These are phyloP conservation scores for Lipophrys pholis DNA, from an alignment of 2,113 vertebrate species.

Conservation along the genomic window DNA sequence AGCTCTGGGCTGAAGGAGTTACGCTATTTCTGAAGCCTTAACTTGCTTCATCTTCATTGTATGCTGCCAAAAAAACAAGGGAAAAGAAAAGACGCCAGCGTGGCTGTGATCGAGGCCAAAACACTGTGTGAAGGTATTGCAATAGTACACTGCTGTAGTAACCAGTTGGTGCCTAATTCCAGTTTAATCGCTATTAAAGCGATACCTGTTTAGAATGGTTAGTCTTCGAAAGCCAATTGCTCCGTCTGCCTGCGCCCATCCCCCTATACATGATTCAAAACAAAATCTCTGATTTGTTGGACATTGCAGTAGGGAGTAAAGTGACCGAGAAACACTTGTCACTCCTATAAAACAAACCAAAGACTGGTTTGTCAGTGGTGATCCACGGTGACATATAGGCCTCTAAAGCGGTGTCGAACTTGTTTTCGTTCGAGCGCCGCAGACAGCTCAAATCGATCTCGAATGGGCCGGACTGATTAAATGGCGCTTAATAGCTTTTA, in stretches of 20 bases:
- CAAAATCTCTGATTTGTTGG: not conserved
- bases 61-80: not conserved
- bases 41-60: not conserved
- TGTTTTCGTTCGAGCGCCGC: too few relatives aligned
- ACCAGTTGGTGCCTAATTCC: conserved; percentile 56
- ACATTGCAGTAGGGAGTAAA: not conserved
- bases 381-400: not conserved
- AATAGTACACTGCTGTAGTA: conserved; percentile 29
- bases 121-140: not conserved
- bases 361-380: not conserved
- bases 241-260: conserved; percentile 12
- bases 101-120: conserved; percentile 4
- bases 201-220: conserved; percentile 55
- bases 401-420: not conserved
- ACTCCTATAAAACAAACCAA: not conserved
- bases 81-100: not conserved
- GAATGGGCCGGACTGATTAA: too few relatives aligned
- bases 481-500: too few relatives aligned
- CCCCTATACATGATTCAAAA: conserved; percentile 1
- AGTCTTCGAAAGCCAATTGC: conserved; percentile 41
- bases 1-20: conserved; percentile 53
- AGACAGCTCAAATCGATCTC: too few relatives aligned
- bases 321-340: not conserved
- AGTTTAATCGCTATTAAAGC: conserved; percentile 66
- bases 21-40: conserved; percentile 37